Evolutionary conservation across 2,888 invertebrate species (phyloP).

Genomic region (Drosophila neonasuta): DNA sequence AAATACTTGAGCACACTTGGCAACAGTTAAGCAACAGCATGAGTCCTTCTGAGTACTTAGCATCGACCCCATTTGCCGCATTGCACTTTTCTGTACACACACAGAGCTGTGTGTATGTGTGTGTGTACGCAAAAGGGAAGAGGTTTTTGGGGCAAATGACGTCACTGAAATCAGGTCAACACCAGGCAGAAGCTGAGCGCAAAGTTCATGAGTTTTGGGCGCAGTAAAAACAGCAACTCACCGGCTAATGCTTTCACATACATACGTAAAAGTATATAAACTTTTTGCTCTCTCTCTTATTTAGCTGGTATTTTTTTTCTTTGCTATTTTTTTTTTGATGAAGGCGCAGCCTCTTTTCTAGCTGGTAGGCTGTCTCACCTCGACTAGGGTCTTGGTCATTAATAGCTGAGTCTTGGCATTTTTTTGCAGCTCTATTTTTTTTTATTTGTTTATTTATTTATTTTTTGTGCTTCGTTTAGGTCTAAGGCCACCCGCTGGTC

Average conservation of each 20-base stretch:
- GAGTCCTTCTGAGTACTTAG: constrained; percentile 27
- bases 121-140: constrained; percentile 1
- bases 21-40: constrained; percentile 11
- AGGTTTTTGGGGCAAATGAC: constrained; percentile 64
- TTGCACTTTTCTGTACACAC: constrained; percentile 28
- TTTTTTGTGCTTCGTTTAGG: constrained; percentile 31
- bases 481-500: constrained; percentile 48
- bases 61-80: constrained; percentile 52
- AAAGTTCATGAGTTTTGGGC: constrained; percentile 30
- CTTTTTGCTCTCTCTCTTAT: background rate
- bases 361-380: constrained; percentile 32
- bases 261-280: constrained; percentile 2
- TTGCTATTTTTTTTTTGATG: constrained; percentile 12
- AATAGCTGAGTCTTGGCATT: constrained; percentile 37
- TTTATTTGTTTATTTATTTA: constrained; percentile 7
- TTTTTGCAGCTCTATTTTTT: constrained; percentile 18
- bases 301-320: constrained; percentile 7
- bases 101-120: background rate
- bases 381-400: constrained; percentile 49
- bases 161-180: constrained; percentile 78
- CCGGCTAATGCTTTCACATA: constrained; percentile 41
- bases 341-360: constrained; percentile 9
- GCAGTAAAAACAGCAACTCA: constrained; percentile 65
- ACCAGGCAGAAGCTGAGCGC: constrained; percentile 32
- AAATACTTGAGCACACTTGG: constrained; percentile 8